Evolutionary conservation across 53 echinoderm and acorn worm species (phyloP).

Genomic region (Actinopyga echinites): DNA sequence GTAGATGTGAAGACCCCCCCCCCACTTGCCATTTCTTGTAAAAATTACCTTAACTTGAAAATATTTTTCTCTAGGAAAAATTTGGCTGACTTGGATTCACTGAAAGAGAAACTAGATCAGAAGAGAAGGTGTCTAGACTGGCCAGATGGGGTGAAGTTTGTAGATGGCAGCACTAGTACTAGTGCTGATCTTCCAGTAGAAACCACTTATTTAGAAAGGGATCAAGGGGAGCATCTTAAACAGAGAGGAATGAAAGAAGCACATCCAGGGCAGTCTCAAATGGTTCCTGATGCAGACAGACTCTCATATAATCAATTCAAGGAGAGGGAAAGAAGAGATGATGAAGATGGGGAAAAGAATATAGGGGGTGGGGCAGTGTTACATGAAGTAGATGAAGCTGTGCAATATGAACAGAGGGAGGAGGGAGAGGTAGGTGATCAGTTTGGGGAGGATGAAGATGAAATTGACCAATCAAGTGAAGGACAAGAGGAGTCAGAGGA

Average conservation of each 20-base stretch:
- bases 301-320: no score
- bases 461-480: not conserved
- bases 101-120: conserved; percentile 72
- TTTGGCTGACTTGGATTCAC: conserved; percentile 75
- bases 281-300: no score
- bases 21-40: not conserved
- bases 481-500: conserved; percentile 11
- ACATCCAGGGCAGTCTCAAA: no score
- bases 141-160: conserved; percentile 18
- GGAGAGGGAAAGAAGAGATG: no score
- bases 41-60: not conserved
- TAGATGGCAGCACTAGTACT: no score
- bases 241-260: no score
- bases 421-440: not conserved
- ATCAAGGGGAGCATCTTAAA: no score
- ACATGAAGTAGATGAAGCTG: not conserved
- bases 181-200: no score
- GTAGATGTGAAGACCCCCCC: not conserved
- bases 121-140: conserved; percentile 40
- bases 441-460: conserved; percentile 17
- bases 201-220: no score
- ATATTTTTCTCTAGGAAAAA: conserved; percentile 63
- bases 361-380: no score
- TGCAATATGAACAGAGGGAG: conserved; percentile 18
- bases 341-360: no score